Evolutionary conservation across 2,797 vertebrate genomes (phyloP), one percentile per base, ranked within the genome.

Genomic region (Protosalanx chinensis): DNA sequence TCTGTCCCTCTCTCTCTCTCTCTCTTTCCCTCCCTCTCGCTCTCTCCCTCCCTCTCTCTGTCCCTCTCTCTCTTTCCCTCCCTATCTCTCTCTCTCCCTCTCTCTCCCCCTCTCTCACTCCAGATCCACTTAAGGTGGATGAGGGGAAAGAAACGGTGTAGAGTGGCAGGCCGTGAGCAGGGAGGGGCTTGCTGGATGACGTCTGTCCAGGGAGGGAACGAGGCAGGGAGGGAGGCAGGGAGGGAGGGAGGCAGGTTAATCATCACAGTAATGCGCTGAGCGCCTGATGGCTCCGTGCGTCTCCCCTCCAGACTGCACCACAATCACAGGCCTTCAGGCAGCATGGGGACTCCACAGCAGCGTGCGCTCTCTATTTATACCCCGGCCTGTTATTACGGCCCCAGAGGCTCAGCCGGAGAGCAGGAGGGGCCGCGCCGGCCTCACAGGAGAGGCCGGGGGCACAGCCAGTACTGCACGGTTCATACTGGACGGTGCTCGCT

Each of bases 41-140:
- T 37, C 35, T 37, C 62, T 27, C 32, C 60, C 12, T 30, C 41
- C 23, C 27, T 60, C 58, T 82, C 75, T 67, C 73, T 79, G 79
- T 37, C 2, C 7, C 5, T 27, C 35, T 16, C 62, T 20, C 6
- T 13, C 62, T 37, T 32, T 64, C 32, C 35, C 18, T 37, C 35
- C 37, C 33, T 30, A 13, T 27, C 12, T 30, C 41, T 60, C 27
- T 60, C 58, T 4, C 18, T 3, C 18, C 2, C 53, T n/a, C 53
- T n/a, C 53, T n/a, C 53, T 2, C 57, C 57, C 53, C 2, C 13
- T 2, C 20, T 20, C n/a, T 18, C 58, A 6, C 30, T 32, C 2
- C 29, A 10, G 27, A 18, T 67, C 46, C 64, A 56, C 53, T 18
- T 46, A 49, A 62, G 59, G 30, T 53, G 59, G 68, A 66, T 7